Conservation (phyloP, 2,888 invertebrate genomes). For the Zygaena filipendulae region DNA sequence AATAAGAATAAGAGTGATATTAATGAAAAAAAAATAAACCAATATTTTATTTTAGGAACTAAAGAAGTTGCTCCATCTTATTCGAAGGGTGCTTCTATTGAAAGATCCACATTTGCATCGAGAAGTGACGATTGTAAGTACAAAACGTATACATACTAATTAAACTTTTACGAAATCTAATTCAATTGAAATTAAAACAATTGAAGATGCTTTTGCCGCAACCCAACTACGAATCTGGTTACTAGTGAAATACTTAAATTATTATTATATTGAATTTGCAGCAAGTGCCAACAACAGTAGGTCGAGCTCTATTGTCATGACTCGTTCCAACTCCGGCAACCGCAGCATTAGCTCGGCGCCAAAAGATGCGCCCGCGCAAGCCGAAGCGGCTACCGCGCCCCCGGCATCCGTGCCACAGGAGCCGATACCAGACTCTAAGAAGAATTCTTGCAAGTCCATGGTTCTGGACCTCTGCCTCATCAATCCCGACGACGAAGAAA, state of each 20-base stretch:
- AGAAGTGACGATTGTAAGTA: conserved; percentile 50
- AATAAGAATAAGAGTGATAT: too few species aligned
- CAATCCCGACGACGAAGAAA: conserved; percentile 37
- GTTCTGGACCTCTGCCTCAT: conserved; percentile 38
- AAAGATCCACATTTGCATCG: conserved; percentile 56
- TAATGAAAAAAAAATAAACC: too few species aligned
- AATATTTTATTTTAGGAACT: conserved; percentile 35
- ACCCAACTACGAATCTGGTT: too few species aligned
- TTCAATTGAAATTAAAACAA: too few species aligned
- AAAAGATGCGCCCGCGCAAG: conserved; percentile 17
- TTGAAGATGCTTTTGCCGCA: too few species aligned
- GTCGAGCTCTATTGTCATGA: conserved; percentile 37
- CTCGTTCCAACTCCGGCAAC: conserved; percentile 37
- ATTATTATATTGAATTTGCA: conserved; percentile 11
- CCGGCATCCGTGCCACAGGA: conserved; percentile 30
- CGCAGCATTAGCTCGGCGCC: conserved; percentile 28
- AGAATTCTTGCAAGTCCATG: conserved; percentile 37
- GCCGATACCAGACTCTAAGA: conserved; percentile 36
- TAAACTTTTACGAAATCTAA: too few species aligned
- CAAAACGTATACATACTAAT: too few species aligned
- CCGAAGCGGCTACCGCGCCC: conserved; percentile 17
- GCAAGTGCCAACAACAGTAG: conserved; percentile 27
- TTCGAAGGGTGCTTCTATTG: conserved; percentile 58
- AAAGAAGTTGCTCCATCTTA: conserved; percentile 43
- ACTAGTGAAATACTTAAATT: too few species aligned